These are phyloP conservation scores for Falco punctatus DNA, from an alignment of 2,113 vertebrate species.

Conservation along the genomic window DNA sequence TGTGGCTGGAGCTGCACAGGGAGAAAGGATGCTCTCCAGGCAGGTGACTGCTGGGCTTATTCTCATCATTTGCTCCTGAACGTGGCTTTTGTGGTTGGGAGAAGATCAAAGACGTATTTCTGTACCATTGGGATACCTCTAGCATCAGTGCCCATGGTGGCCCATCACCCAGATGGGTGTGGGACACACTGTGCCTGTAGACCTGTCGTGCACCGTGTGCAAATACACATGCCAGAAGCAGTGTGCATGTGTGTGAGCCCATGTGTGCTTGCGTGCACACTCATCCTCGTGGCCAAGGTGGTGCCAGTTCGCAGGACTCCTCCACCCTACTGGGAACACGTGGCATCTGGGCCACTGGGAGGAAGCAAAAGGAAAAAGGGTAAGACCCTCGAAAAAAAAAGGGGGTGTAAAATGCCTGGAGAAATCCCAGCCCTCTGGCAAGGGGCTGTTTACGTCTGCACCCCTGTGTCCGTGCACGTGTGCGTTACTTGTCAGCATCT, in stretches of 20 bases:
- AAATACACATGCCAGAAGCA: fast-evolving
- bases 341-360: background rate
- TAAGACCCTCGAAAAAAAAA: background rate
- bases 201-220: fast-evolving
- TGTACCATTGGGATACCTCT: background rate
- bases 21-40: background rate
- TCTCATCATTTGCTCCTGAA: background rate
- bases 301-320: background rate
- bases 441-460: background rate
- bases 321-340: background rate
- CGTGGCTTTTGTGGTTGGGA: background rate
- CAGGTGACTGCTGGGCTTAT: background rate
- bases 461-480: fast-evolving
- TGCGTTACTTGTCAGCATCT: background rate
- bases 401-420: background rate
- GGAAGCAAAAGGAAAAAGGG: background rate
- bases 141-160: fast-evolving
- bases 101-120: background rate
- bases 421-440: background rate
- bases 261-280: fast-evolving
- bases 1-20: background rate
- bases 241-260: background rate
- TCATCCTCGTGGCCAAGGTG: background rate
- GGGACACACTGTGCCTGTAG: background rate
- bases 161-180: background rate